Conservation (phyloP, 1,140 invertebrate genomes). For the Ganaspis sp. region DNA sequence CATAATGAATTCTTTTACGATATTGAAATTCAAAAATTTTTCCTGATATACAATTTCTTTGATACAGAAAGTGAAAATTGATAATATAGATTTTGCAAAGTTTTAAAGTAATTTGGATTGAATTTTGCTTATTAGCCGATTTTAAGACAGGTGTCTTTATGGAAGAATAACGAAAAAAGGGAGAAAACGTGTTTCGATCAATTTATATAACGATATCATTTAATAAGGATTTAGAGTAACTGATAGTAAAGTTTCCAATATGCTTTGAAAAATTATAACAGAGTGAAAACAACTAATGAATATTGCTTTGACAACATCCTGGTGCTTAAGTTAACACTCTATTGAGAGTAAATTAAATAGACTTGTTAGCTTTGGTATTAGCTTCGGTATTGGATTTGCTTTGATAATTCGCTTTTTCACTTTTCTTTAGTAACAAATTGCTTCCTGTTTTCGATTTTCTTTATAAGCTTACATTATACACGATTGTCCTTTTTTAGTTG, state of each 20-base stretch:
- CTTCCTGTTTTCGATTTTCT: constrained; percentile 1
- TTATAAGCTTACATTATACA: neutral
- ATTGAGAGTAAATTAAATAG: neutral
- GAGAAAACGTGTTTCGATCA: neutral
- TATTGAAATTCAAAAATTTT: too few species aligned
- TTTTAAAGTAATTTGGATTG: too few species aligned
- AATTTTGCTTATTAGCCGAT: too few species aligned
- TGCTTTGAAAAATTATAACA: constrained; percentile 2
- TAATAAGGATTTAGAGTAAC: neutral
- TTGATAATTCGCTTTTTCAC: constrained; percentile 1
- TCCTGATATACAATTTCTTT: too few species aligned
- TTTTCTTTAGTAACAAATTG: neutral
- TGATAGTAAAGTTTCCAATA: neutral
- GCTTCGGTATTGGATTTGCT: neutral
- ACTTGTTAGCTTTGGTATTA: neutral
- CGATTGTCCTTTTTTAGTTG: neutral
- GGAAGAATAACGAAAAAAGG: too few species aligned
- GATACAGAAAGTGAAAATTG: too few species aligned
- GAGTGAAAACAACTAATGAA: constrained; percentile 6
- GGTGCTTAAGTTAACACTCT: neutral
- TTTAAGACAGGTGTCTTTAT: too few species aligned
- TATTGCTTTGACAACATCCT: constrained; percentile 13
- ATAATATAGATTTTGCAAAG: too few species aligned
- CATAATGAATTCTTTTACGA: too few species aligned
- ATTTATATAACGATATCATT: constrained; percentile 4